Evolutionary conservation across 2,113 vertebrate genomes (phyloP).

Genomic region (Clinocottus analis): DNA sequence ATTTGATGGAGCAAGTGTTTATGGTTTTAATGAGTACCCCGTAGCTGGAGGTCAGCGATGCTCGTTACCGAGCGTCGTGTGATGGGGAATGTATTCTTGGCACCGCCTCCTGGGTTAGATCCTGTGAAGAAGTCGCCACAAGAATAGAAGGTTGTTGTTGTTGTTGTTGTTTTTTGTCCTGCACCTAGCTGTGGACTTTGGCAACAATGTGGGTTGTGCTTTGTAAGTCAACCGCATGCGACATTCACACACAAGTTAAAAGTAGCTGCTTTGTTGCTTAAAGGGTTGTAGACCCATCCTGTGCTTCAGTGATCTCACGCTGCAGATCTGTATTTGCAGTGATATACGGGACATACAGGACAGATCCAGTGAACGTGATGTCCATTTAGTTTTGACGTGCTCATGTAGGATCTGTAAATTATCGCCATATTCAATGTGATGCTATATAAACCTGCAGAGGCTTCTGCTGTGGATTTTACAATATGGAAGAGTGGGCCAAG

Average conservation of each 20-base stretch:
- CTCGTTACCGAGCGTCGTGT: conserved; percentile 64
- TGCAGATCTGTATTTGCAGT: background rate
- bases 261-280: background rate
- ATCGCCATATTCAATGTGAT: background rate
- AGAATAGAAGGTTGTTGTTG: too few species aligned
- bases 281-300: background rate
- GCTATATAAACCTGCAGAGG: background rate
- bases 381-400: background rate
- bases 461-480: conserved; percentile 1
- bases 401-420: background rate
- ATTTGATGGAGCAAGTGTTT: conserved; percentile 57
- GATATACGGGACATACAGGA: background rate
- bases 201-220: background rate
- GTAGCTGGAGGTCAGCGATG: conserved; percentile 46
- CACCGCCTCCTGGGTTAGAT: conserved; percentile 27
- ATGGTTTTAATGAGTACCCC: conserved; percentile 62
- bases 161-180: too few species aligned
- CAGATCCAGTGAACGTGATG: background rate
- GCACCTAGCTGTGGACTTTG: background rate
- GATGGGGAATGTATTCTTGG: conserved; percentile 56
- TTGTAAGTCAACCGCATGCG: background rate
- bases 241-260: background rate
- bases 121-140: conserved; percentile 13
- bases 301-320: background rate
- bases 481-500: background rate